phyloP scores from a whole-genome alignment of 2,888 invertebrate genomes.

The Melinaea menophilus region DNA sequence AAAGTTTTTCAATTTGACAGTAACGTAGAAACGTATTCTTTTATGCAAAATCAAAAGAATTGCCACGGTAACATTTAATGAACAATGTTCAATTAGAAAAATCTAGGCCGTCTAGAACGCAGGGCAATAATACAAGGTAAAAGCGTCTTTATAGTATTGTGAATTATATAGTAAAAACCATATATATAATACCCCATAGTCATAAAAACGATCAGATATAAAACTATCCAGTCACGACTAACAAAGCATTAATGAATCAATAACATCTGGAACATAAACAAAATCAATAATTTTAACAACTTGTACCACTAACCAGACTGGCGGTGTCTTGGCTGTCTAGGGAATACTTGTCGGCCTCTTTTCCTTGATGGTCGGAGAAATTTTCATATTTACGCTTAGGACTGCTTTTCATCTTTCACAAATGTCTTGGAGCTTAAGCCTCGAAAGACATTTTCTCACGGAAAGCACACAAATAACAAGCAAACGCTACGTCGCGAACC shows the following conservation, averaged over 20 bases:
- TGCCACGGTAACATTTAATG: conserved; percentile 12
- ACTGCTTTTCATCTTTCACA: conserved; percentile 75
- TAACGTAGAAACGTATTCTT: conserved; percentile 2
- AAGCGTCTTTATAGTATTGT: too few relatives aligned
- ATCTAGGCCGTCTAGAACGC: conserved; percentile 44
- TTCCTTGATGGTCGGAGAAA: conserved; percentile 69
- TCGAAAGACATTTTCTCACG: conserved; percentile 63
- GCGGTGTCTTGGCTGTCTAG: conserved; percentile 75
- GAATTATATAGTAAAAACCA: not conserved
- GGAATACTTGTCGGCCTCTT: conserved; percentile 72
- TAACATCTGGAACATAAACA: conserved; percentile 65
- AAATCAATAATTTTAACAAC: conserved; percentile 69
- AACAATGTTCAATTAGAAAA: conserved; percentile 35
- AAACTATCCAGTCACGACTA: conserved; percentile 31
- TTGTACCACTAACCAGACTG: conserved; percentile 65
- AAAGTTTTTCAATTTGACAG: conserved; percentile 13
- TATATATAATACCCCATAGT: not conserved
- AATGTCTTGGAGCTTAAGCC: conserved; percentile 57
- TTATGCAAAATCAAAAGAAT: conserved; percentile 8
- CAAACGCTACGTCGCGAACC: conserved; percentile 46
- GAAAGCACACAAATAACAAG: conserved; percentile 51
- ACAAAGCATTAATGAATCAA: conserved; percentile 57
- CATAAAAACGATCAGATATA: not conserved
- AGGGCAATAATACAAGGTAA: not conserved
- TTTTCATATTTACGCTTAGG: conserved; percentile 74